These are phyloP conservation scores for Brachycybe producta DNA, from an alignment of 2,888 invertebrate species.

Conservation along the genomic window DNA sequence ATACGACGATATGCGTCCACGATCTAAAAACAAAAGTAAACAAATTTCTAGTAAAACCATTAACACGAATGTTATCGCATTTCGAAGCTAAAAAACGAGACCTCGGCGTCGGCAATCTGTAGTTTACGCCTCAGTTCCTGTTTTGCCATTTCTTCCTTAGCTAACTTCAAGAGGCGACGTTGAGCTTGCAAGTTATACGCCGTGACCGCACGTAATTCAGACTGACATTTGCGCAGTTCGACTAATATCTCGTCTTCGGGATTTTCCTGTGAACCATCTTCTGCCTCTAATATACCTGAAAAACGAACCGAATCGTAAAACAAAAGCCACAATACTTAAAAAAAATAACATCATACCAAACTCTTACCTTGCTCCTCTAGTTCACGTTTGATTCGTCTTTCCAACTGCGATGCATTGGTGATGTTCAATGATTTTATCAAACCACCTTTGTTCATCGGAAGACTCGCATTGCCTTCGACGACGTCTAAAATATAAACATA, in stretches of 20 bases:
- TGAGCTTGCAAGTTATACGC: conserved; percentile 61
- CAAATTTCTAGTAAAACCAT: conserved; percentile 4
- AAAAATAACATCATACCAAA: background rate
- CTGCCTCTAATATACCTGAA: conserved; percentile 32
- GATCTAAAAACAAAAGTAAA: conserved; percentile 34
- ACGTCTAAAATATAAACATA: conserved; percentile 11
- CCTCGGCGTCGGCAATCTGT: conserved; percentile 48
- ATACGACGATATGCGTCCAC: conserved; percentile 76
- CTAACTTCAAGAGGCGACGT: conserved; percentile 50
- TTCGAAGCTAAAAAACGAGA: conserved; percentile 18
- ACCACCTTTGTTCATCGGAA: conserved; percentile 19
- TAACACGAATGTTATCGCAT: background rate
- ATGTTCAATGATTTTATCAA: conserved; percentile 30
- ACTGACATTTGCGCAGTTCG: conserved; percentile 76
- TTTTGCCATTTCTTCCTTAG: conserved; percentile 64
- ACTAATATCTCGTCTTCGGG: conserved; percentile 73
- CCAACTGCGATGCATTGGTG: conserved; percentile 41
- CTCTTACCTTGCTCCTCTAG: conserved; percentile 68
- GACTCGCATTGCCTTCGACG: conserved; percentile 20
- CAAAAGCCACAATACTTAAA: background rate
- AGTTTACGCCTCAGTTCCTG: conserved; percentile 64
- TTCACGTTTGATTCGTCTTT: conserved; percentile 70
- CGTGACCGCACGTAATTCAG: conserved; percentile 43
- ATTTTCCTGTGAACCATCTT: conserved; percentile 32
- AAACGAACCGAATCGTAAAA: background rate